Evolutionary conservation across 2,797 vertebrate genomes (phyloP).

Genomic region (Heliangelus exortis): DNA sequence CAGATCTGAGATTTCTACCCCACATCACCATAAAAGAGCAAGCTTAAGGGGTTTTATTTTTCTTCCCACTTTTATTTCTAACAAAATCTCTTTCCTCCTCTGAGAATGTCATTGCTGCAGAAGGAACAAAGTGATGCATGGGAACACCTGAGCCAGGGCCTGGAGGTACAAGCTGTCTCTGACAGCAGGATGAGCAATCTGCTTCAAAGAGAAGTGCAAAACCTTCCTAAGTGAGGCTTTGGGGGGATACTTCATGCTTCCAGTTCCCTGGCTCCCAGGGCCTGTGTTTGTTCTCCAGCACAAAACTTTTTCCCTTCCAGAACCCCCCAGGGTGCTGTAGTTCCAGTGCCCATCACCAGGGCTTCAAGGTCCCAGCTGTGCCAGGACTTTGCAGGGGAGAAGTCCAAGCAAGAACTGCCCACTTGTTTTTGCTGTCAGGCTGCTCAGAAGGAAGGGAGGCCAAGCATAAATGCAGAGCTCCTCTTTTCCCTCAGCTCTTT

Average conservation of each 20-base stretch:
- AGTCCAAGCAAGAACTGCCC: not conserved
- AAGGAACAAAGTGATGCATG: not conserved
- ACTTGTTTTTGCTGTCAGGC: fast-evolving
- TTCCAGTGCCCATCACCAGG: not conserved
- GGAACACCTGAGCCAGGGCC: not conserved
- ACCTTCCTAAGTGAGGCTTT: not conserved
- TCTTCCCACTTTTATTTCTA: not conserved
- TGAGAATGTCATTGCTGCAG: not conserved
- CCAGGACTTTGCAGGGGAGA: not conserved
- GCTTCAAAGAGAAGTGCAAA: not conserved
- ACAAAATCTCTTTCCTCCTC: not conserved
- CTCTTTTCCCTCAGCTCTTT: not conserved
- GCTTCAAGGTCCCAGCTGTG: not conserved
- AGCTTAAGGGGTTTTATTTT: not conserved
- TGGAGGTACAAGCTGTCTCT: not conserved
- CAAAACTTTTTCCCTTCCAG: not conserved
- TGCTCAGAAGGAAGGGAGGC: not conserved
- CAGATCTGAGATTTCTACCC: not conserved
- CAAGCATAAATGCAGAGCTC: fast-evolving
- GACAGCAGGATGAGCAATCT: not conserved
- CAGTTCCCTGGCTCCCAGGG: not conserved
- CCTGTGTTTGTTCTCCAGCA: not conserved
- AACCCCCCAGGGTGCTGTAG: not conserved
- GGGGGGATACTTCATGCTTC: not conserved
- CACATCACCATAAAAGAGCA: not conserved